A percentile compares a stretch with the other conserved stretches of the same genome.
These are phyloP conservation scores for Melanotaenia pygmaea DNA, from an alignment of 2,797 vertebrate genomes.

Conservation along the genomic window DNA sequence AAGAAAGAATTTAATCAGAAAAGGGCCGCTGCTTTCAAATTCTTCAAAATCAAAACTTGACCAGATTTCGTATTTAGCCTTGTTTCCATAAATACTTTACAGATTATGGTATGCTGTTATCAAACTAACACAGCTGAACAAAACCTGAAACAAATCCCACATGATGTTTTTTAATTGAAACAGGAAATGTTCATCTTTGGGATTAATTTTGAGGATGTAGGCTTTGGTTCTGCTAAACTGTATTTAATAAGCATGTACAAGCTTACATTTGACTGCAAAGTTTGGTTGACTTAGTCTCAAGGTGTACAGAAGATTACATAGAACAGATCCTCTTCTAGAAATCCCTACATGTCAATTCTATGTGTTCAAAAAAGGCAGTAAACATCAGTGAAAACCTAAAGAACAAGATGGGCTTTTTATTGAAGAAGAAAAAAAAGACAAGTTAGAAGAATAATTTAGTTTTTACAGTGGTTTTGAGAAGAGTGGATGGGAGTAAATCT, in stretches of 20 bases:
- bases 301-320: neutral
- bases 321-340: neutral
- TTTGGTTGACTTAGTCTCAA: neutral
- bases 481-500: slow-evolving; percentile 31
- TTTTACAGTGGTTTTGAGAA: slow-evolving; percentile 45
- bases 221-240: neutral
- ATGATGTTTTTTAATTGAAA: neutral
- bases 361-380: slow-evolving; percentile 8
- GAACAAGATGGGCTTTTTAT: slow-evolving; percentile 15
- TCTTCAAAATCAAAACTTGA: neutral
- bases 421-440: slow-evolving; percentile 7
- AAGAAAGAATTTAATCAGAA: slow-evolving; percentile 19
- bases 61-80: neutral
- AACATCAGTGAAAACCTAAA: slow-evolving; percentile 21
- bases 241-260: neutral
- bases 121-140: neutral
- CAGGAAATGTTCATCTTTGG: neutral
- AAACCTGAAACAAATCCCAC: neutral
- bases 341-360: neutral
- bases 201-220: neutral
- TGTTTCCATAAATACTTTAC: neutral
- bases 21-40: slow-evolving; percentile 1
- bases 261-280: neutral
- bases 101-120: neutral
- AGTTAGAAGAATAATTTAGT: slow-evolving; percentile 37